phyloP scores from a whole-genome alignment of 2,888 invertebrate species.

The Sturmia bella region DNA sequence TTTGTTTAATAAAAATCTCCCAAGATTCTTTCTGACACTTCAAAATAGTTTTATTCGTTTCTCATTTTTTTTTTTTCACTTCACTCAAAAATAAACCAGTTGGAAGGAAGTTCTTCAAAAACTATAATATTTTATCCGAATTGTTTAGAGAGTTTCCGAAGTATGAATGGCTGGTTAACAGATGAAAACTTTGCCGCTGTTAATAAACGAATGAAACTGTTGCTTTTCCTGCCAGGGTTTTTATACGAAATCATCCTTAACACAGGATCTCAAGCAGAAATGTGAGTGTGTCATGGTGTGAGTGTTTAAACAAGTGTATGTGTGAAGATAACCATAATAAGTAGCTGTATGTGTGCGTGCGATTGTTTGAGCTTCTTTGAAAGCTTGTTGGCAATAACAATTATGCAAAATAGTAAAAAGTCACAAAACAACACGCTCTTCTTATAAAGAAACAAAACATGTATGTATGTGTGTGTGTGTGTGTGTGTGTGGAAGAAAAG shows the following conservation, averaged over 20 bases:
- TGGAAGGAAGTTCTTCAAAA: constrained; percentile 2
- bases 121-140: constrained; percentile 19
- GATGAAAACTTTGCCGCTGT: constrained; percentile 52
- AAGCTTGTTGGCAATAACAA: constrained; percentile 67
- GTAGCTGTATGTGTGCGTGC: constrained; percentile 20
- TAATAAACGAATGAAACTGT: constrained; percentile 72
- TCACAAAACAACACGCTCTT: constrained; percentile 48
- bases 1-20: background rate
- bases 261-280: constrained; percentile 44
- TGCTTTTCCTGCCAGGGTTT: constrained; percentile 71
- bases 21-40: too few species aligned
- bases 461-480: too few species aligned
- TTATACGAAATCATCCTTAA: constrained; percentile 66
- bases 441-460: constrained; percentile 7
- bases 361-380: constrained; percentile 8
- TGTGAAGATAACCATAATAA: too few species aligned
- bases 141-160: background rate
- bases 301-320: constrained; percentile 39
- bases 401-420: constrained; percentile 71
- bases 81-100: too few species aligned
- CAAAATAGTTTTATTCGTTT: too few species aligned
- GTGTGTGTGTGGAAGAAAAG: background rate
- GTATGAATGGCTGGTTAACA: too few species aligned
- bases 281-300: constrained; percentile 26
- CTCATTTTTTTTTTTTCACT: too few species aligned